Evolutionary conservation across 2,113 vertebrate species (phyloP).

Genomic region (Chaenocephalus aceratus): DNA sequence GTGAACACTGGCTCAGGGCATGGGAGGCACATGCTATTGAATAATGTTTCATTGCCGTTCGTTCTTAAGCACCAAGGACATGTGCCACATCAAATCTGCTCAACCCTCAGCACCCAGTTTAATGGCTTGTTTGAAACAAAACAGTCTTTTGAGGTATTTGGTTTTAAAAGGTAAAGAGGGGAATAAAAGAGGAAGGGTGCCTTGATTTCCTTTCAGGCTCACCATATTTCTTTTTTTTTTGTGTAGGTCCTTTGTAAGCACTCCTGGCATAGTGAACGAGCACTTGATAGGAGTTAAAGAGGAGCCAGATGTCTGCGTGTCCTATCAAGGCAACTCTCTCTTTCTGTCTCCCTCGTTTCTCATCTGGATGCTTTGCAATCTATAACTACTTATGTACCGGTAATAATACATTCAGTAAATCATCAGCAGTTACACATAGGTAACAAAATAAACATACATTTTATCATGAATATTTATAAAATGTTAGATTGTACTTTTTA

Average conservation of each 20-base stretch:
- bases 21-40: constrained; percentile 67
- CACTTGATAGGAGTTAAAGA: constrained; percentile 64
- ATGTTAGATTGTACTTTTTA: background rate
- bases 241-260: constrained; percentile 54
- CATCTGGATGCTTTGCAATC: constrained; percentile 37
- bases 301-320: constrained; percentile 57
- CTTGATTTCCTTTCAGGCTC: constrained; percentile 73
- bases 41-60: constrained; percentile 77
- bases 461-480: background rate
- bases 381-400: constrained; percentile 21
- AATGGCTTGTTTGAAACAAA: constrained; percentile 79
- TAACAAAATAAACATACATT: constrained; percentile 26
- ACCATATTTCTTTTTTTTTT: constrained; percentile 49
- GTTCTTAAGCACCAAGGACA: constrained; percentile 83
- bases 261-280: constrained; percentile 45
- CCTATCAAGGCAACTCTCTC: constrained; percentile 44
- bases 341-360: constrained; percentile 31
- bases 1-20: constrained; percentile 64
- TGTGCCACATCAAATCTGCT: constrained; percentile 79
- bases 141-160: constrained; percentile 60
- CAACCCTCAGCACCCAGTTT: constrained; percentile 62
- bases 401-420: constrained; percentile 4
- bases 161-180: constrained; percentile 64
- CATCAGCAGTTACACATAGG: constrained; percentile 11
- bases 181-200: constrained; percentile 31